Evolutionary conservation across 2,113 vertebrate genomes (phyloP), one percentile per base, ranked within the genome.

Genomic region (Salvator merianae): DNA sequence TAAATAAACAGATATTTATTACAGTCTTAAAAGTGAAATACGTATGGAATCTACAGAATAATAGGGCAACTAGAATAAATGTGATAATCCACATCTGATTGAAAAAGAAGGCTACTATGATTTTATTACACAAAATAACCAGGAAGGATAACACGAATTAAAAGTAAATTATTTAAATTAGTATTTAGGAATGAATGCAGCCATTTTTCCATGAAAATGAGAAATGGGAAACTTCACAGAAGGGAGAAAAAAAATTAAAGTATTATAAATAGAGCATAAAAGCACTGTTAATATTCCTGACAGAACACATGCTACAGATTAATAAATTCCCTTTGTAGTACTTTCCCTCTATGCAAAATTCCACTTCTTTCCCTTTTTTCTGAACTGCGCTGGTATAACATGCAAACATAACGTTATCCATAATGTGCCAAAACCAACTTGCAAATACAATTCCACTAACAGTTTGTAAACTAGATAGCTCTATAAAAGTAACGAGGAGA

Each of bases 11-110:
- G n/a, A n/a, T n/a, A n/a, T n/a, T n/a, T n/a, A n/a, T n/a, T n/a
- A n/a, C n/a, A n/a, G n/a, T n/a, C 10, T 47, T 47, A 47, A 47
- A 47, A 47, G 43, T 47, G 10, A 47, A 7, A 47, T 47, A 47
- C 43, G 10, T 47, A 47, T 47, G 43, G 43, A 47, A 47, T 47
- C 43, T 47, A 47, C 10, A 47, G 43, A 47, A 47, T 47, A 47
- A 47, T 9, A 47, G 43, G 10, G 10, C 10, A 47, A 47, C 5
- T 47, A 47, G 43, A 47, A 47, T 47, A 47, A 47, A 47, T 47
- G 53, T 81, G 70, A 93, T 91, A 89, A 90, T 90, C 66, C 53
- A 91, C 32, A 88, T 85, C 84, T 91, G 83, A 83, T 83, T 77
- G 87, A 75, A 84, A 69, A 73, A 86, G 38, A 85, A 90, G 88